Base-by-base conservation (phyloP, 2,113 vertebrate species). In the Scomber japonicus region DNA sequence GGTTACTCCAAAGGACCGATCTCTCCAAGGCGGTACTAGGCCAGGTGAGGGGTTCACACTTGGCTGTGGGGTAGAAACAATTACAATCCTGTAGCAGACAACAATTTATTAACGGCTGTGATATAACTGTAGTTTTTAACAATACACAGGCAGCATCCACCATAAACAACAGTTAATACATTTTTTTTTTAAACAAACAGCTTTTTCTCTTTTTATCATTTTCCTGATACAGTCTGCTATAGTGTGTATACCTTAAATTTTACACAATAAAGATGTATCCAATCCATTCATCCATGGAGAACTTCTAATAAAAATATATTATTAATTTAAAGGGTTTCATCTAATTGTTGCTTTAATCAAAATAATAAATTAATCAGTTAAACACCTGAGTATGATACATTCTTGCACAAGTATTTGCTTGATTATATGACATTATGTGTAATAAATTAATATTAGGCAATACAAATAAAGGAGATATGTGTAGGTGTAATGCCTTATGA, bases 1-100 rank as follows among this genome's bases (percentile, higher is more conserved):
- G 92, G 76, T 83, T 96, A 57, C 93, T 96, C n/a, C 91, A 90
- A 74, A 94, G 86, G 78, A 91, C 94, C 0, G 84, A 92, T 24
- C 91, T 96, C 62, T 86, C 94, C 30, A 81, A 83, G 64, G 51
- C 83, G 13, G 70, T 92, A 63, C 80, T 94, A 70, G 91, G 83
- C 65, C 95, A 95, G 95, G 95, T 95, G 89, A 87, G 91, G n/a
- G 44, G 24, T 27, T 70, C 72, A 70, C 19, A 56, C 56, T 48
- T 14, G 15, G 4, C 11, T 13, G 27, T 59, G 21, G 17, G 27
- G 53, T 17, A 4, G 10, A 35, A 19, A 46, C 46, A 5, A n/a
- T n/a, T 6, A 13, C 54, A 50, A 45, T 40, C 59, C 40, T 30
- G 53, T 10, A 46, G 71, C 15, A 68, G 16, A 7, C 2, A 48